Evolutionary conservation across 2,888 invertebrate genomes (phyloP).

Genomic region (Leptarthrus brevirostris): DNA sequence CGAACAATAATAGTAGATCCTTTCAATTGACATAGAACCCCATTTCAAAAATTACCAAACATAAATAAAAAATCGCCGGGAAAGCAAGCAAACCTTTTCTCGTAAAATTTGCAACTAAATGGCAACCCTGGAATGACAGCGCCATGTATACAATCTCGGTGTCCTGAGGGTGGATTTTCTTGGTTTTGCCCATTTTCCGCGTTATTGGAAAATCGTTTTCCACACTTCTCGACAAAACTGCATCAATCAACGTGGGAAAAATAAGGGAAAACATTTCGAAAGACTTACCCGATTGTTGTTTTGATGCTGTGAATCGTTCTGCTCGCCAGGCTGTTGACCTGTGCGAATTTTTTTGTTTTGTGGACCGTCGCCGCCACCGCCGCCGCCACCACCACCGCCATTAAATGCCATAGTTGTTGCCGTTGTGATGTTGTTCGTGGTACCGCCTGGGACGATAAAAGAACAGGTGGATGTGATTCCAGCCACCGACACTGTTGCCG

Average conservation of each 20-base stretch:
- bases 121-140: no score
- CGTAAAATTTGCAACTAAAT: background rate
- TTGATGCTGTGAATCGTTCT: slow-evolving; percentile 49
- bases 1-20: no score
- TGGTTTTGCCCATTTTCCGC: background rate
- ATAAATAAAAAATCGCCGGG: no score
- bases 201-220: slow-evolving; percentile 4
- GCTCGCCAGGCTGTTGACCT: slow-evolving; percentile 64
- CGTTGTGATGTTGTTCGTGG: slow-evolving; percentile 59
- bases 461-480: slow-evolving; percentile 44
- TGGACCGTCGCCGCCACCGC: slow-evolving; percentile 65
- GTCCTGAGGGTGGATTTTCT: background rate
- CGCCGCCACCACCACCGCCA: slow-evolving; percentile 58
- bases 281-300: slow-evolving; percentile 48
- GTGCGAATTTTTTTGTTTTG: slow-evolving; percentile 67
- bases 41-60: no score
- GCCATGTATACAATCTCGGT: background rate
- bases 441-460: background rate
- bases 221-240: background rate
- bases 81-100: background rate
- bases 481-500: slow-evolving; percentile 49
- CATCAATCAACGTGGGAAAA: background rate
- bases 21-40: no score
- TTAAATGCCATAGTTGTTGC: slow-evolving; percentile 64
- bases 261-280: background rate